Percentiles rank a stretch among this genome's conserved stretches.
Evolutionary conservation across 64 coral and sea anemone genomes (phyloP).

Genomic region (Actinia equina): DNA sequence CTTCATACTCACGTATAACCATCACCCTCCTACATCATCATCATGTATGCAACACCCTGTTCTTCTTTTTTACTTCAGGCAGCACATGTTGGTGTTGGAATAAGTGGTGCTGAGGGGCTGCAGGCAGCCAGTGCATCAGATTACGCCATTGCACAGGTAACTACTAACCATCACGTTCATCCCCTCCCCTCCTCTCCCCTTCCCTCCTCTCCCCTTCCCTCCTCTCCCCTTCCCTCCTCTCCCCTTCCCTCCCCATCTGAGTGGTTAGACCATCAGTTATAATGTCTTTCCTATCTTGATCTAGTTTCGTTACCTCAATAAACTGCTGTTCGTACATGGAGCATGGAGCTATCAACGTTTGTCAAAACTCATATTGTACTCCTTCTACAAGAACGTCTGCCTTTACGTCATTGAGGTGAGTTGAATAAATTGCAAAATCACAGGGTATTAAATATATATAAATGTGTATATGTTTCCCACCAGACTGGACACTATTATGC

Average conservation of each 20-base stretch:
- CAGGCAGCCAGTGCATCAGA: slow-evolving; percentile 98
- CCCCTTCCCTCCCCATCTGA: background rate
- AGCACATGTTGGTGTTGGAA: slow-evolving; percentile 94
- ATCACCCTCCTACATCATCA: background rate
- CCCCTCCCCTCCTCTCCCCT: too few species aligned
- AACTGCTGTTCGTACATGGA: slow-evolving; percentile 91
- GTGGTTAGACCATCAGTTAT: background rate
- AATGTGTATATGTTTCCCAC: too few species aligned
- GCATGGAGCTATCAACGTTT: slow-evolving; percentile 98
- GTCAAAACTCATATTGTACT: slow-evolving; percentile 93
- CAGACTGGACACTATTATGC: too few species aligned
- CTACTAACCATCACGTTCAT: background rate
- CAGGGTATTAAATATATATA: too few species aligned
- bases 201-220: too few species aligned
- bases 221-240: too few species aligned
- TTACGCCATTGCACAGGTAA: slow-evolving; percentile 96
- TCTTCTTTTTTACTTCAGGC: slow-evolving; percentile 36
- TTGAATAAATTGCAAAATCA: background rate
- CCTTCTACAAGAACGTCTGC: slow-evolving; percentile 99
- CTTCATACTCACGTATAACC: background rate
- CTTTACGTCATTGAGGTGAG: slow-evolving; percentile 97
- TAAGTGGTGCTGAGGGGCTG: slow-evolving; percentile 95
- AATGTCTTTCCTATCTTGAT: background rate
- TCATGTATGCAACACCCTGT: background rate
- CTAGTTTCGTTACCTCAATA: slow-evolving; percentile 95